These are phyloP conservation scores for Synanceia verrucosa DNA, from an alignment of 2,797 vertebrate species.

Conservation along the genomic window DNA sequence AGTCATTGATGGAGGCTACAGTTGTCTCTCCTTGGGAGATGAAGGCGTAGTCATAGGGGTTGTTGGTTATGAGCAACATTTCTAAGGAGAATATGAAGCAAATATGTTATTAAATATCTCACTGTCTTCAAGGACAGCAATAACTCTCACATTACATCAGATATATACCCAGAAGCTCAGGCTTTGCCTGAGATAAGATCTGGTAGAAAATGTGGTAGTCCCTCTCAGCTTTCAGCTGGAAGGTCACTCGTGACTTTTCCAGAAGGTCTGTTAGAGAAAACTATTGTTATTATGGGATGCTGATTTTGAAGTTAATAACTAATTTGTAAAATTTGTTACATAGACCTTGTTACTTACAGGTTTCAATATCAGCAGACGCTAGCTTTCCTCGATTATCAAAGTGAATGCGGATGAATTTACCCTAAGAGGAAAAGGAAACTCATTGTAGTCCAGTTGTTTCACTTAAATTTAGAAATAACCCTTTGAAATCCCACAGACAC, in stretches of 20 bases:
- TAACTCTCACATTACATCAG: not conserved
- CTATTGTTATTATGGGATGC: not conserved
- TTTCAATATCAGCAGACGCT: slow-evolving; percentile 92
- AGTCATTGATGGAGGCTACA: slow-evolving; percentile 89
- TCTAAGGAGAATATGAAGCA: slow-evolving; percentile 72
- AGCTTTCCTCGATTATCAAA: slow-evolving; percentile 90
- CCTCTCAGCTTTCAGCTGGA: slow-evolving; percentile 88
- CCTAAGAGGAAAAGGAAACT: slow-evolving; percentile 70
- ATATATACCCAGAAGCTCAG: slow-evolving; percentile 86
- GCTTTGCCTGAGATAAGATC: slow-evolving; percentile 90
- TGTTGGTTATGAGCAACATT: slow-evolving; percentile 91
- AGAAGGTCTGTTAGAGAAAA: slow-evolving; percentile 80
- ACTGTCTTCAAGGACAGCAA: not conserved
- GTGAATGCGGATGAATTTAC: slow-evolving; percentile 94
- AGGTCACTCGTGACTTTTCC: slow-evolving; percentile 90
- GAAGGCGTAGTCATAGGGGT: slow-evolving; percentile 90
- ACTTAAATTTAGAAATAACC: not conserved
- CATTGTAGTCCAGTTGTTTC: not conserved
- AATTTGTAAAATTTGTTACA: not conserved
- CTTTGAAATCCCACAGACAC: slow-evolving; percentile 46
- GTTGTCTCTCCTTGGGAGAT: slow-evolving; percentile 93
- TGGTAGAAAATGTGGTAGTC: slow-evolving; percentile 93
- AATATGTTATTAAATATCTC: not conserved
- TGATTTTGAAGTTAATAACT: not conserved
- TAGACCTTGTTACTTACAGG: slow-evolving; percentile 83